These are phyloP conservation scores for Haliclystus octoradiatus DNA, from an alignment of 30 jellyfish, hydroid and myxozoan genomes.

Conservation along the genomic window DNA sequence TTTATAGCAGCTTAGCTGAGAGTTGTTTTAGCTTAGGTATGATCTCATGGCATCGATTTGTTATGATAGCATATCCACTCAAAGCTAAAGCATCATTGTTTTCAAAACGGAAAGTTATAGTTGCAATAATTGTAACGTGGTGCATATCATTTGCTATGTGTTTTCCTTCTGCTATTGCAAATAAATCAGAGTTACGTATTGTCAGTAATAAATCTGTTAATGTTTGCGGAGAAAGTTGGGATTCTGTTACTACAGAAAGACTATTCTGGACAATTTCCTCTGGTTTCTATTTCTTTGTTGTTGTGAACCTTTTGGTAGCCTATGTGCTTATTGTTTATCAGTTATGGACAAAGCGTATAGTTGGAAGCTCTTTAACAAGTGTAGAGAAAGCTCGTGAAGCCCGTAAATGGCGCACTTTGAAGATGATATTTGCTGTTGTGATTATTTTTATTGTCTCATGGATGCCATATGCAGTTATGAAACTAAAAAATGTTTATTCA, in stretches of 20 bases:
- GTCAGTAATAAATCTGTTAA: background rate
- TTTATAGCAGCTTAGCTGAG: background rate
- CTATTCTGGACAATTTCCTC: background rate
- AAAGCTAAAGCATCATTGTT: background rate
- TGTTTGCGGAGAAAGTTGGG: background rate
- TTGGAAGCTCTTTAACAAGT: background rate
- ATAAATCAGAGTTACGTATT: background rate
- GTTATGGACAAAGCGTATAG: background rate
- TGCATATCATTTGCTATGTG: background rate
- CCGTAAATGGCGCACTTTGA: background rate
- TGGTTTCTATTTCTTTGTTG: background rate
- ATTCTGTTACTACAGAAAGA: background rate
- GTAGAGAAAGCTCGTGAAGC: background rate
- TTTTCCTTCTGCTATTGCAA: background rate
- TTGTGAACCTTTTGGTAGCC: background rate
- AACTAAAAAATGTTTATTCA: background rate
- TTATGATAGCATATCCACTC: background rate
- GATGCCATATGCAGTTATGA: background rate
- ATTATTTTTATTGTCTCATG: background rate
- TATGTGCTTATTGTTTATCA: background rate
- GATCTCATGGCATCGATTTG: background rate
- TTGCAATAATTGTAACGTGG: background rate
- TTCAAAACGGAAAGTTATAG: background rate
- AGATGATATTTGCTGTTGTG: background rate
- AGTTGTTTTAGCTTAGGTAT: background rate